Conservation (phyloP, 1,140 invertebrate species). For the Cecropterus lyciades region DNA sequence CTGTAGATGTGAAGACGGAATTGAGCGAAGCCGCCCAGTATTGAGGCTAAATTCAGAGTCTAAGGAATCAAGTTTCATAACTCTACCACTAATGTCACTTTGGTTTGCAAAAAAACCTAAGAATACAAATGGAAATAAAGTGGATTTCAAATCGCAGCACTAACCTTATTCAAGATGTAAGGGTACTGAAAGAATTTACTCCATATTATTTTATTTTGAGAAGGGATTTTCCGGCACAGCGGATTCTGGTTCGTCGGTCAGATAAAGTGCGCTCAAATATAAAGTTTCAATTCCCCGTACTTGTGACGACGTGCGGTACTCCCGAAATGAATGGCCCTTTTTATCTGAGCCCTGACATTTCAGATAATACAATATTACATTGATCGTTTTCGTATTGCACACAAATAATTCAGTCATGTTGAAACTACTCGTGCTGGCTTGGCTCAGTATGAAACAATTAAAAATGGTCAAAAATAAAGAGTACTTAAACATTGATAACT, state of each 20-base stretch:
- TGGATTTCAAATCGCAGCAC: conserved; percentile 8
- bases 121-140: conserved; percentile 1
- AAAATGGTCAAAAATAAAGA: too few species aligned
- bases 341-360: conserved; percentile 43
- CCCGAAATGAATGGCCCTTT: conserved; percentile 55
- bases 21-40: too few species aligned
- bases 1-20: too few species aligned
- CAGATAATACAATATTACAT: background rate
- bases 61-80: too few species aligned
- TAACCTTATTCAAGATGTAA: conserved; percentile 52
- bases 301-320: conserved; percentile 58
- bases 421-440: too few species aligned
- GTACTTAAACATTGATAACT: too few species aligned
- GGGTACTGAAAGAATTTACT: conserved; percentile 56
- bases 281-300: conserved; percentile 76
- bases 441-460: too few species aligned
- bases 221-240: conserved; percentile 62
- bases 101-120: background rate
- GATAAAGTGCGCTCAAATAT: conserved; percentile 77
- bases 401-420: too few species aligned
- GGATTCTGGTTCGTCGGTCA: conserved; percentile 63
- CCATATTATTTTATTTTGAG: conserved; percentile 66
- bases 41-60: too few species aligned
- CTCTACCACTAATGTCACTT: too few species aligned
- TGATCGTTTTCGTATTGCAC: too few species aligned